These are phyloP conservation scores for Thaumatotibia leucotreta DNA, from an alignment of 1,140 invertebrate genomes.

Conservation along the genomic window DNA sequence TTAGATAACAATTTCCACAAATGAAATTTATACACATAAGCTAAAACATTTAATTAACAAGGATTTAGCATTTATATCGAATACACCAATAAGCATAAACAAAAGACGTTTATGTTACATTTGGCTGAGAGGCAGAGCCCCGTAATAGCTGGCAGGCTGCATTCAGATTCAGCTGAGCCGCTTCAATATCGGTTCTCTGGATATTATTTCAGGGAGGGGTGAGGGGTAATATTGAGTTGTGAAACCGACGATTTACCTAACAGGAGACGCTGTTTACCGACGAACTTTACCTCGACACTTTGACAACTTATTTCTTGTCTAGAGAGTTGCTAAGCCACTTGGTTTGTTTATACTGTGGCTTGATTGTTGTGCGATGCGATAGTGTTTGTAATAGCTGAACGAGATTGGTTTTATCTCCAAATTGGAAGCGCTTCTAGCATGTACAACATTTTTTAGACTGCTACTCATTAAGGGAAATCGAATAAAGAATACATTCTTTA, in stretches of 20 bases:
- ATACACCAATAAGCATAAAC: slow-evolving; percentile 50
- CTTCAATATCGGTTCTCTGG: slow-evolving; percentile 59
- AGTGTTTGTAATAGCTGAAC: slow-evolving; percentile 35
- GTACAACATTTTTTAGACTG: too few species aligned
- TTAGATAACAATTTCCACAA: background rate
- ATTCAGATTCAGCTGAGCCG: slow-evolving; percentile 56
- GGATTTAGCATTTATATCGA: slow-evolving; percentile 29
- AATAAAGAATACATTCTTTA: too few species aligned
- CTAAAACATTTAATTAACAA: slow-evolving; percentile 33
- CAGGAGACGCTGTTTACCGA: slow-evolving; percentile 61
- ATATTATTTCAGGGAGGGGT: slow-evolving; percentile 69
- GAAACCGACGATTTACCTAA: slow-evolving; percentile 72
- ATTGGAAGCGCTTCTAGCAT: too few species aligned
- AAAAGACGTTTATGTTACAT: slow-evolving; percentile 64
- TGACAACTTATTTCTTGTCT: slow-evolving; percentile 76
- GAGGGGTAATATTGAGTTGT: slow-evolving; percentile 67
- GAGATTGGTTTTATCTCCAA: slow-evolving; percentile 19
- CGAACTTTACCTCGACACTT: slow-evolving; percentile 70
- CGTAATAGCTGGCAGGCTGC: slow-evolving; percentile 47
- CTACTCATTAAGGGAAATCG: too few species aligned
- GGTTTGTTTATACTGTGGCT: slow-evolving; percentile 56
- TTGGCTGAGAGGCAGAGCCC: slow-evolving; percentile 41
- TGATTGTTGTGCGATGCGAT: slow-evolving; percentile 55
- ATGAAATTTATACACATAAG: slow-evolving; percentile 28
- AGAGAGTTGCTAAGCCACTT: slow-evolving; percentile 59